Base-by-base conservation (phyloP, 2,113 vertebrate genomes). In the Dasyprocta punctata region DNA sequence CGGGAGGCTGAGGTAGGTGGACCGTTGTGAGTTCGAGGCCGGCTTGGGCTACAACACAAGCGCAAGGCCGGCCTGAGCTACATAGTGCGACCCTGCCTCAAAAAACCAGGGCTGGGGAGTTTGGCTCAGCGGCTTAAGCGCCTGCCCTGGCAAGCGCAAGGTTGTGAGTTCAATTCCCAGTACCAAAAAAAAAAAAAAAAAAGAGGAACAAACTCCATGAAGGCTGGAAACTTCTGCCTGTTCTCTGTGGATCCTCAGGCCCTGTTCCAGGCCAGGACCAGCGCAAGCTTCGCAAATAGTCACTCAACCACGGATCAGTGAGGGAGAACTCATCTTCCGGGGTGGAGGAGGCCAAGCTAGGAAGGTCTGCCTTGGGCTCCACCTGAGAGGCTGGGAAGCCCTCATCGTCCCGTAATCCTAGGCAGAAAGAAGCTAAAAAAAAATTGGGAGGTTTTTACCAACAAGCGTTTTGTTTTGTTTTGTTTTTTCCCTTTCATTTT, bases 161-260 rank as follows among this genome's bases (percentile, higher is more conserved):
- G n/a, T n/a, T n/a, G n/a, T n/a, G n/a, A n/a, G n/a, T n/a, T n/a
- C n/a, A n/a, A n/a, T n/a, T n/a, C n/a, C n/a, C n/a, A n/a, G n/a
- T n/a, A n/a, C n/a, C n/a, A n/a, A n/a, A n/a, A n/a, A n/a, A n/a
- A n/a, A n/a, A n/a, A n/a, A n/a, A n/a, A n/a, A n/a, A n/a, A n/a
- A n/a, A 86, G 38, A 89, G 44, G 67, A 96, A 87, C 24, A 84
- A 92, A 22, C 56, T 69, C 91, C 81, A 49, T n/a, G 47, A 82
- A 67, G 22, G 61, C 69, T 52, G 19, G 56, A 88, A 96, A 94
- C 38, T 13, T 36, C 41, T 52, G n/a, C n/a, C 56, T 90, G 38
- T 44, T 86, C 36, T 86, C 75, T 49, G 9, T 41, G 26, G 52
- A 28, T 44, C 86, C 54, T 81, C 92, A 80, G 47, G 63, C 24